Evolutionary conservation across 2,113 vertebrate species (phyloP), one percentile per base, ranked within the genome.

Genomic region (Sisor rabdophorus): DNA sequence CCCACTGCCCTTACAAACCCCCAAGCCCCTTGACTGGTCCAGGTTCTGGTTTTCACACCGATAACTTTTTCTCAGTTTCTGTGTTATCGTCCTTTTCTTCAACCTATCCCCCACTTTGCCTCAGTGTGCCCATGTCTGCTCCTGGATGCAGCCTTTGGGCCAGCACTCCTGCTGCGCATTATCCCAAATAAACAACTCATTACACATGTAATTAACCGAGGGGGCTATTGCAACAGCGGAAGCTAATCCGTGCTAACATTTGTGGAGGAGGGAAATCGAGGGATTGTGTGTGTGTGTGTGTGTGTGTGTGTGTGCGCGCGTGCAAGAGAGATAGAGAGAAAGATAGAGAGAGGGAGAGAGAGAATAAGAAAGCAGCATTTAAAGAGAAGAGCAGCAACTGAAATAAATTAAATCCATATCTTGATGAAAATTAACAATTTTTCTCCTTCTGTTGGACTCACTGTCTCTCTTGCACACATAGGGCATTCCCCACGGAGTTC

Each of bases 151-250:
- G 86, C 75, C 59, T 50, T 67, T 30, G 67, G 50, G 44, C 73
- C 68, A 65, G 63, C 78, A 81, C 80, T 81, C 89, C 89, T 88
- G 88, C 89, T 87, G 89, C 85, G 88, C 87, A 89, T 91, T 91
- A 90, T 91, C 85, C 88, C 85, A 90, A 91, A 93, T 89, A 93
- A 92, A 92, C 89, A 91, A 89, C 88, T 91, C 87, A 92, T 92
- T 92, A 93, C 90, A 89, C 80, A 82, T 89, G 89, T 89, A 91
- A 89, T 92, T 92, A 92, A 91, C 89, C 84, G 73, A 88, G 83
- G 85, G 88, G 89, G 87, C 87, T 86, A 87, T 87, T 73, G 78
- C 79, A 90, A 88, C 84, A 83, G 87, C 82, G 83, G 85, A 88
- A 88, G 89, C 88, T 89, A 90, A 91, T 90, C 89, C 87, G 84